Evolutionary conservation across 2,113 vertebrate genomes (phyloP), one percentile per base, ranked within the genome.

Genomic region (Laticauda laticaudata): DNA sequence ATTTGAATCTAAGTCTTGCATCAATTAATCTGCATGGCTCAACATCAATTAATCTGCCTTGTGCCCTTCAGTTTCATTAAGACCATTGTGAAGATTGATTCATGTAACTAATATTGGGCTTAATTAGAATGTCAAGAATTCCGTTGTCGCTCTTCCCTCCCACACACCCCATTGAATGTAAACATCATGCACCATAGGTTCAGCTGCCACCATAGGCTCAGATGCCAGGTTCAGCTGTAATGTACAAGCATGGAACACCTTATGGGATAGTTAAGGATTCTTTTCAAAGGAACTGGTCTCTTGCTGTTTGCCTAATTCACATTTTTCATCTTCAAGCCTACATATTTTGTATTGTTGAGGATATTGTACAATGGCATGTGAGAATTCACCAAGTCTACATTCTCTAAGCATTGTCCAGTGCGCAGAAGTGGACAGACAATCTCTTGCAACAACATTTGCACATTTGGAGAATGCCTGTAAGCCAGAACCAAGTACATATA

Each of bases 331-430:
- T 94, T 92, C 93, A 95, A 95, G 93, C 96, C 95, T 97, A 92
- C 91, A 86, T 95, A 94, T 55, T 95, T 95, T 89, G 93, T 96
- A 94, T 96, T 93, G 56, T 94, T 93, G 91, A 95, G 95, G 94
- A 91, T 91, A 0, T 97, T 97, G 94, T 96, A 98, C 97, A 97
- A 97, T 97, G 87, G 87, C n/a, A 97, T 96, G 92, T 93, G 94
- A 93, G 95, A 97, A 97, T 97, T 59, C 55, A 24, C 20, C 56
- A 89, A 89, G 1, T 87, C 48, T n/a, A 29, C 20, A 12, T 55
- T 55, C n/a, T 34, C n/a, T 69, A 34, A n/a, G 26, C 86, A 29
- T n/a, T 21, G 29, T 55, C 29, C 87, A 29, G 18, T 1, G 15
- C 34, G 54, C 15, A 34, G 51, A 55, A 55, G 53, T 23, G 53